These are phyloP conservation scores for Panonychus citri DNA, from an alignment of 1,140 invertebrate genomes.

Conservation along the genomic window DNA sequence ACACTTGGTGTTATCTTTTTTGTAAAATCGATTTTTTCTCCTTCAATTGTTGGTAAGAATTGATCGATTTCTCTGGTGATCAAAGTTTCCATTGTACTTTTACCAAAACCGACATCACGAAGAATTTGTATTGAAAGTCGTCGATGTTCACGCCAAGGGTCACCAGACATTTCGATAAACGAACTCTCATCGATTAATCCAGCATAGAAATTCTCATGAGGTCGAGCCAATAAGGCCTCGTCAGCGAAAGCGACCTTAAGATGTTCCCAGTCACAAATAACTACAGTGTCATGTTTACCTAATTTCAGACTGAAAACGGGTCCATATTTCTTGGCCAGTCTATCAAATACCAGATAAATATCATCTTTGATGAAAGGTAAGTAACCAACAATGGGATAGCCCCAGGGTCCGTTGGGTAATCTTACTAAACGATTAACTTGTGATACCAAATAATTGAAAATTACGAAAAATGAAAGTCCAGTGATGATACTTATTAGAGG, in stretches of 20 bases:
- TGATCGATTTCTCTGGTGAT: not conserved
- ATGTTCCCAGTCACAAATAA: not conserved
- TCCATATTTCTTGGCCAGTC: not conserved
- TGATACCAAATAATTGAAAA: too few relatives aligned
- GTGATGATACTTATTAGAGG: too few relatives aligned
- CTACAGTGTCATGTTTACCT: not conserved
- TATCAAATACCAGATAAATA: too few relatives aligned
- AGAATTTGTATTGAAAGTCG: slow-evolving; percentile 43
- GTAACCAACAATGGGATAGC: too few relatives aligned
- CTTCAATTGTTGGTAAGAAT: not conserved
- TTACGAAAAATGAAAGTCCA: too few relatives aligned
- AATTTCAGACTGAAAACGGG: slow-evolving; percentile 20
- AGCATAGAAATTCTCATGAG: not conserved
- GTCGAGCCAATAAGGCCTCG: not conserved
- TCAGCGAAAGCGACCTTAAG: not conserved
- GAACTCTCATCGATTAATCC: not conserved
- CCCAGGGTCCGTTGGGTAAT: too few relatives aligned
- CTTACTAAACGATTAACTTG: too few relatives aligned
- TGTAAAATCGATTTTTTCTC: not conserved
- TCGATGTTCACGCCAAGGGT: slow-evolving; percentile 45
- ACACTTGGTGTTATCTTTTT: not conserved
- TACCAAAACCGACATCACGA: slow-evolving; percentile 34
- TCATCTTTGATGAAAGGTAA: too few relatives aligned
- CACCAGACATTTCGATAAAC: slow-evolving; percentile 22
- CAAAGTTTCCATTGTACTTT: not conserved